Evolutionary conservation across 2,797 vertebrate species (phyloP).

Genomic region (Anabacerthia variegaticeps): DNA sequence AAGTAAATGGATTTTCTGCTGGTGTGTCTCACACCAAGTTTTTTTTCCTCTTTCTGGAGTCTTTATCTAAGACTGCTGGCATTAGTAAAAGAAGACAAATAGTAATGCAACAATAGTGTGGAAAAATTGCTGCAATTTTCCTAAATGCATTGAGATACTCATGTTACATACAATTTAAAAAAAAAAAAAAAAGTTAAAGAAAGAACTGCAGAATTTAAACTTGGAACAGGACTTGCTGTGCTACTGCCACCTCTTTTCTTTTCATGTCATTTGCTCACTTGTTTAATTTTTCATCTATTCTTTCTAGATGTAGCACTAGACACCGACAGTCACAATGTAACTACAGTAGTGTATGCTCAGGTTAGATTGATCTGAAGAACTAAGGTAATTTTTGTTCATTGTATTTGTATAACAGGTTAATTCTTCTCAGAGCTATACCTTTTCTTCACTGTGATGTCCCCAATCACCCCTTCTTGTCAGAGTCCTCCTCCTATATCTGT

Average conservation of each 20-base stretch:
- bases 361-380: background rate
- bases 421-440: background rate
- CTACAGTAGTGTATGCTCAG: background rate
- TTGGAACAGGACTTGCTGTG: background rate
- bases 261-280: background rate
- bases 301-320: background rate
- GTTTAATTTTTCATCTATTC: background rate
- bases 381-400: background rate
- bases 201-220: background rate
- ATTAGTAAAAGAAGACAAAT: background rate
- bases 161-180: background rate
- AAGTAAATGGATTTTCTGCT: conserved; percentile 3
- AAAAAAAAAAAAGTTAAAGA: background rate
- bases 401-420: background rate
- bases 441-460: background rate
- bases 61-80: background rate
- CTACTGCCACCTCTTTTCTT: background rate
- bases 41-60: background rate
- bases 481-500: background rate
- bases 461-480: background rate
- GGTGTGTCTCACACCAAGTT: background rate
- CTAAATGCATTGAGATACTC: background rate
- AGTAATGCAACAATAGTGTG: background rate
- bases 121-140: background rate
- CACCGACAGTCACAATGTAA: background rate